A percentile compares a stretch with the other conserved stretches of the same genome.
Conservation (phyloP, 2,113 vertebrate species). For the Microtus oregoni region DNA sequence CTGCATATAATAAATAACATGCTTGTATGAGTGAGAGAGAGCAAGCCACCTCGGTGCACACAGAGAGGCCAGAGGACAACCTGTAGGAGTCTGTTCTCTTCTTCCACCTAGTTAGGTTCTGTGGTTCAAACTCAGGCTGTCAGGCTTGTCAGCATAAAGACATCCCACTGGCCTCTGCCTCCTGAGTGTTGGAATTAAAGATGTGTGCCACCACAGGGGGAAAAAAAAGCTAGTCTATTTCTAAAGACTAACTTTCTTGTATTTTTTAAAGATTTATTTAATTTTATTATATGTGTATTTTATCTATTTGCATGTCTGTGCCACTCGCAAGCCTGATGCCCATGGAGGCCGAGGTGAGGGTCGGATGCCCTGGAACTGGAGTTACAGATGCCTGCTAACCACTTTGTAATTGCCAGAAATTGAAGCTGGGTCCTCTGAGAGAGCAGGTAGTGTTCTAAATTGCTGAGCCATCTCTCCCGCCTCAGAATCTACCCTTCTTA, state of each 20-base stretch:
- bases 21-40: neutral
- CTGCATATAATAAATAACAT: neutral
- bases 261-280: neutral
- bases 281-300: neutral
- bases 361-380: neutral
- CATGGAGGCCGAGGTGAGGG: neutral
- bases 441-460: neutral
- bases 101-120: neutral
- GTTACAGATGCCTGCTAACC: neutral
- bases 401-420: neutral
- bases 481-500: neutral
- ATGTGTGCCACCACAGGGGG: too few relatives aligned
- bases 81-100: too few relatives aligned
- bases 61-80: neutral
- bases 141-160: neutral
- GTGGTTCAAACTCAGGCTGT: neutral
- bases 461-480: neutral
- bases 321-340: neutral
- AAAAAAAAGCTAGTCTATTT: neutral
- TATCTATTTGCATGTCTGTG: neutral
- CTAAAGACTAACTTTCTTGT: neutral
- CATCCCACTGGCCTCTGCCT: neutral
- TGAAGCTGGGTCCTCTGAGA: neutral
- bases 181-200: too few relatives aligned
- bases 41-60: neutral